A percentile compares a stretch with the other conserved stretches of the same genome.
Conservation (phyloP, 2,888 invertebrate species). For the Pyrgus malvae region DNA sequence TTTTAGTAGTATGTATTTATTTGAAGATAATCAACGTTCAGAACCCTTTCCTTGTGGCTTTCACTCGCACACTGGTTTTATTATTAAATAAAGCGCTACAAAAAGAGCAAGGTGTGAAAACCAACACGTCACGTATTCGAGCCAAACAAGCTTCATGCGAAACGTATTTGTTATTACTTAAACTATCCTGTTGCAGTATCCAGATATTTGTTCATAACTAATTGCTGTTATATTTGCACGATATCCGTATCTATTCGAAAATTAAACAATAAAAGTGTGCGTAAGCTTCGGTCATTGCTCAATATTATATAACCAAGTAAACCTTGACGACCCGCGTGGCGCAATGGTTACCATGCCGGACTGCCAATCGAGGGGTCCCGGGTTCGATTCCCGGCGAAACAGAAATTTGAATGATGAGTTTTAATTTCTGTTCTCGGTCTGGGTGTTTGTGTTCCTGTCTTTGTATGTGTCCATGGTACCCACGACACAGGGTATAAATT, state of each 20-base stretch:
- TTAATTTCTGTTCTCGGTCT: too few relatives aligned
- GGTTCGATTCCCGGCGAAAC: too few relatives aligned
- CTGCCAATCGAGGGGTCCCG: too few relatives aligned
- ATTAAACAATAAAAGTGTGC: constrained; percentile 1
- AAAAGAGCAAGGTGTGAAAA: constrained; percentile 31
- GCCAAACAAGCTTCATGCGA: constrained; percentile 10
- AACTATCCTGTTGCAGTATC: constrained; percentile 36
- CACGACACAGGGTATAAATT: too few relatives aligned
- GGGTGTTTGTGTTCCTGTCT: too few relatives aligned
- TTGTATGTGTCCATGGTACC: too few relatives aligned
- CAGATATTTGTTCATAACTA: constrained; percentile 17
- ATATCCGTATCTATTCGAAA: constrained; percentile 16
- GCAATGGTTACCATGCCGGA: neutral
- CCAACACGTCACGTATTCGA: constrained; percentile 28
- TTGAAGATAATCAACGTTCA: too few relatives aligned
- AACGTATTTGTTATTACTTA: constrained; percentile 36
- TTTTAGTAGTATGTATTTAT: too few relatives aligned
- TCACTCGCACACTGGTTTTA: neutral
- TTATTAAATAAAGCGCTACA: neutral
- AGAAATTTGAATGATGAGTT: too few relatives aligned
- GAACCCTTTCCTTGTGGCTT: neutral
- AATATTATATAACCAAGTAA: neutral
- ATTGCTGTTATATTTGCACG: constrained; percentile 26
- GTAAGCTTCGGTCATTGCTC: neutral
- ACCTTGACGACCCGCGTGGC: too few relatives aligned